These are phyloP conservation scores for Actenoides lindsayi DNA, from an alignment of 2,113 vertebrate species.

Conservation along the genomic window DNA sequence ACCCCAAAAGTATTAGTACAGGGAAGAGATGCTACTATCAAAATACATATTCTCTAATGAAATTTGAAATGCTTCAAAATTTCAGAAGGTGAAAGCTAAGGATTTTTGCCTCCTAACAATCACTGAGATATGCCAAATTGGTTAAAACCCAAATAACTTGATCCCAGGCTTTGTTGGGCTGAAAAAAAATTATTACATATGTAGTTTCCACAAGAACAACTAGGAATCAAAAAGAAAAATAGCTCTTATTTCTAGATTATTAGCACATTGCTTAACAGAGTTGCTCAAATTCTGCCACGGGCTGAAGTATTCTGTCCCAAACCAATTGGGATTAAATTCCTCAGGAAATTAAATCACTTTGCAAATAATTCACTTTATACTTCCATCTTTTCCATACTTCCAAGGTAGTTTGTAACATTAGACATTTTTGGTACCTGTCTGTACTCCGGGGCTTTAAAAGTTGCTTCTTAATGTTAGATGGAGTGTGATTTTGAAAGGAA, in stretches of 20 bases:
- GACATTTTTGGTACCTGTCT: not conserved
- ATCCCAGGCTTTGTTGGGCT: not conserved
- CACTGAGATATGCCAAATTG: not conserved
- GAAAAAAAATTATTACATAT: fast-evolving
- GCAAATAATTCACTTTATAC: not conserved
- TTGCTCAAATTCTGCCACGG: not conserved
- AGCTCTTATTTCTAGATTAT: not conserved
- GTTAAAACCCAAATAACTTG: not conserved
- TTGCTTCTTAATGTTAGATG: not conserved
- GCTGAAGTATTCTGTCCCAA: not conserved
- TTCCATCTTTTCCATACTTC: not conserved
- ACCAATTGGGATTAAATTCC: not conserved
- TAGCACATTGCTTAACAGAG: not conserved
- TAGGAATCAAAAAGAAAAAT: not conserved
- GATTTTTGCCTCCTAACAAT: not conserved
- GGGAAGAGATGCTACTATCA: not conserved
- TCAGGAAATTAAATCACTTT: not conserved
- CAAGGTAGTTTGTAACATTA: not conserved
- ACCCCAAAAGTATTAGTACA: not conserved
- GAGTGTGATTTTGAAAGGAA: not conserved
- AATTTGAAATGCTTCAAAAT: not conserved
- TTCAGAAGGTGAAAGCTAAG: not conserved
- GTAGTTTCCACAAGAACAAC: not conserved
- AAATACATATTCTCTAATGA: not conserved
- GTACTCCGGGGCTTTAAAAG: not conserved